Evolutionary conservation across 1,140 invertebrate genomes (phyloP).

Genomic region (Ceratina calcarata): DNA sequence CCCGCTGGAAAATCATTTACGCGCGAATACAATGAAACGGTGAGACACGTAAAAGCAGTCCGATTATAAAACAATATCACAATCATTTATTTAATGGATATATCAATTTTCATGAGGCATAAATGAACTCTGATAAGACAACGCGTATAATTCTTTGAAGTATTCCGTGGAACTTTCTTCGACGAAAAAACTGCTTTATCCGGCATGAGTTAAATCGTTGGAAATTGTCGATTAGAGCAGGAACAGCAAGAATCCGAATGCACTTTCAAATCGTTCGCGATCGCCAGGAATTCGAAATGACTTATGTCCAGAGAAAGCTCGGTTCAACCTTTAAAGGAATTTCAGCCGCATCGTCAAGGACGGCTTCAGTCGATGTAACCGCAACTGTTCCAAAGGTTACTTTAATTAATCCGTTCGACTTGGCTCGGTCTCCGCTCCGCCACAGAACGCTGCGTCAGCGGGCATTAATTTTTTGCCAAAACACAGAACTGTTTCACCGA

Average conservation of each 20-base stretch:
- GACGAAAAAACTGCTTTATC: background rate
- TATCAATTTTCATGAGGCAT: too few relatives aligned
- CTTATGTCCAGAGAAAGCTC: slow-evolving; percentile 63
- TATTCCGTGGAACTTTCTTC: background rate
- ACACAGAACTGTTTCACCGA: too few relatives aligned
- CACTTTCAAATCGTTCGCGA: slow-evolving; percentile 35
- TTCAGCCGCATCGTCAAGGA: slow-evolving; percentile 66
- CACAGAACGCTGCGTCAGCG: too few relatives aligned
- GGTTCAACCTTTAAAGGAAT: slow-evolving; percentile 67
- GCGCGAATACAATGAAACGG: background rate
- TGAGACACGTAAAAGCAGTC: too few relatives aligned
- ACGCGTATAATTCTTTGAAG: too few relatives aligned
- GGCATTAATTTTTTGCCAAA: too few relatives aligned
- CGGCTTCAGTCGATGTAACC: slow-evolving; percentile 57
- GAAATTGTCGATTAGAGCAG: slow-evolving; percentile 18
- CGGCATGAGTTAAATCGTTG: background rate
- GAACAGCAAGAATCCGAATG: slow-evolving; percentile 22
- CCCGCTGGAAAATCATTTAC: background rate
- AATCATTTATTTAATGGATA: too few relatives aligned
- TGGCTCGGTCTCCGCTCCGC: too few relatives aligned
- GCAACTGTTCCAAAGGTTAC: slow-evolving; percentile 58
- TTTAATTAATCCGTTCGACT: slow-evolving; percentile 40
- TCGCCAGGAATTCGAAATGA: slow-evolving; percentile 55
- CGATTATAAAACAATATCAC: too few relatives aligned
- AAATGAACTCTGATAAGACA: too few relatives aligned